These are phyloP conservation scores for Callionymus lyra DNA, from an alignment of 2,113 vertebrate species.

Conservation along the genomic window DNA sequence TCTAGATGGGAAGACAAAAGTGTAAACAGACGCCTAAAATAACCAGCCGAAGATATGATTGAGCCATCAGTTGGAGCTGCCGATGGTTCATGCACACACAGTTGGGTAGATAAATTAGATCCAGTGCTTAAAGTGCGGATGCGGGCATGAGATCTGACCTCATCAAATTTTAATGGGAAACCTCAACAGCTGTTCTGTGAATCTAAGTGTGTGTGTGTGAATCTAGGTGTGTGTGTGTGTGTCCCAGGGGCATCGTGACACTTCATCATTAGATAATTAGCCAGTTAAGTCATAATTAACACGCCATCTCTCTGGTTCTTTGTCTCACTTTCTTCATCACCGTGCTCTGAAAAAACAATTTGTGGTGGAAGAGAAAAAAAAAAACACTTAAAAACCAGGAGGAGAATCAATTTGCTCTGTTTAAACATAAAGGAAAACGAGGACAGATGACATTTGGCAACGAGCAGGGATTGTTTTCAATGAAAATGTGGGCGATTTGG, in stretches of 20 bases:
- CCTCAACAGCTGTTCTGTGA: constrained; percentile 33
- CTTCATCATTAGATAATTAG: constrained; percentile 57
- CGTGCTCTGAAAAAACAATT: constrained; percentile 11
- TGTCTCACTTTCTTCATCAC: constrained; percentile 23
- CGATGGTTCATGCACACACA: no score
- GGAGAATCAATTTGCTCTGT: constrained; percentile 7
- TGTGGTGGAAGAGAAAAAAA: neutral
- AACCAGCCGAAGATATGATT: no score
- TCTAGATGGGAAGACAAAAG: no score
- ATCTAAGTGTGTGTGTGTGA: constrained; percentile 1
- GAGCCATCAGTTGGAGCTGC: no score
- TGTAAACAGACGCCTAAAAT: no score
- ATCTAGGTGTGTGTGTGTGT: constrained; percentile 6
- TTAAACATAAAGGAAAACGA: neutral
- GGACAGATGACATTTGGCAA: no score
- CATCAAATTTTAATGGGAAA: constrained; percentile 21
- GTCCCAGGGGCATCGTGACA: constrained; percentile 40
- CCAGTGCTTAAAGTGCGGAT: no score
- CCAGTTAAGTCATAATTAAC: constrained; percentile 55
- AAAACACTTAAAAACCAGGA: neutral
- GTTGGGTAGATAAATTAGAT: no score
- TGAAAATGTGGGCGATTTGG: neutral
- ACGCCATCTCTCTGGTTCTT: constrained; percentile 29
- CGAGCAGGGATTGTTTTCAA: no score
- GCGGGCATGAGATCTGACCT: constrained; percentile 18